Evolutionary conservation across 2,888 invertebrate genomes (phyloP).

Genomic region (Lydus trimaculatus): DNA sequence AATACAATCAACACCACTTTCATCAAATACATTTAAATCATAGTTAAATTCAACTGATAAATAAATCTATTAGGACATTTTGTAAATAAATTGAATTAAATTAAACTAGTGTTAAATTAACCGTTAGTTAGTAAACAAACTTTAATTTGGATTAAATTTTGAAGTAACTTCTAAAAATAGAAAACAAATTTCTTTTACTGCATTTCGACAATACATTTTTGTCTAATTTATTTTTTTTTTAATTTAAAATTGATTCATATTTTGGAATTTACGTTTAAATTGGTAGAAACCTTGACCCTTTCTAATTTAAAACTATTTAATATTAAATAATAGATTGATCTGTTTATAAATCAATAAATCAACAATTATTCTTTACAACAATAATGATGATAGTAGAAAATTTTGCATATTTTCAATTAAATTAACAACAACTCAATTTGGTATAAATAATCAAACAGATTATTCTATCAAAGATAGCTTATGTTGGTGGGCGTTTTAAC

Average conservation of each 20-base stretch:
- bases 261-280: not conserved
- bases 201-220: not conserved
- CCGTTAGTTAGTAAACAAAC: not conserved
- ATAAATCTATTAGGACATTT: not conserved
- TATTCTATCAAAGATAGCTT: no score
- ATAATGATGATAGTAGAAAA: not conserved
- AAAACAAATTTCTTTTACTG: not conserved
- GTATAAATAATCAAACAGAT: no score
- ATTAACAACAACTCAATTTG: not conserved
- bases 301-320: not conserved
- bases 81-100: not conserved
- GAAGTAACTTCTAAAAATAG: not conserved
- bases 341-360: slow-evolving; percentile 1
- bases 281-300: not conserved
- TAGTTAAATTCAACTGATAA: not conserved
- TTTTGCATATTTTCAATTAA: not conserved
- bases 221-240: not conserved
- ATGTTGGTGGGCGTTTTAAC: not conserved
- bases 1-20: no score
- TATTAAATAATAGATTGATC: not conserved
- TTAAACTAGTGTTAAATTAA: not conserved
- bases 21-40: not conserved
- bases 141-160: not conserved
- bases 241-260: not conserved
- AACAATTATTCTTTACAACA: not conserved